Evolutionary conservation across 2,888 invertebrate species (phyloP).

Genomic region (Ceraclea dissimilis): DNA sequence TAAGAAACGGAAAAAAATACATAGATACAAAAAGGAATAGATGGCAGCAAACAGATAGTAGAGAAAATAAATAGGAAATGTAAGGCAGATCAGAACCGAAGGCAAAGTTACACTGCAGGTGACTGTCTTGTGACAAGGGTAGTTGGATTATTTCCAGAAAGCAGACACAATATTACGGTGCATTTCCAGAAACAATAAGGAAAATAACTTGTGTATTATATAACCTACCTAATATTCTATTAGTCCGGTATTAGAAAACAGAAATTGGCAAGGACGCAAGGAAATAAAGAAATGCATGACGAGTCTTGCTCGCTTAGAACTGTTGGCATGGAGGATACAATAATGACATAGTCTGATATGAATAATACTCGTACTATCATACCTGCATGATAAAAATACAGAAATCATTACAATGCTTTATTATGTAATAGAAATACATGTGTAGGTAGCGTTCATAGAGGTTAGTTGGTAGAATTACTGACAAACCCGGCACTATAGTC

Average conservation of each 20-base stretch:
- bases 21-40: too few species aligned
- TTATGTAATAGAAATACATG: too few species aligned
- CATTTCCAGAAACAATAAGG: too few species aligned
- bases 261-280: background rate
- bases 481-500: too few species aligned
- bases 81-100: background rate
- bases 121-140: background rate
- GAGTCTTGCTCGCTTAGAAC: too few species aligned
- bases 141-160: background rate
- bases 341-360: background rate
- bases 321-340: background rate
- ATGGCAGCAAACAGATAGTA: too few species aligned
- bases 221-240: background rate
- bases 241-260: background rate
- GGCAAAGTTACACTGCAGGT: background rate
- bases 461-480: too few species aligned
- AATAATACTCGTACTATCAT: too few species aligned
- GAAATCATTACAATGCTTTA: too few species aligned
- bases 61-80: background rate
- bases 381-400: too few species aligned
- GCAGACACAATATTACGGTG: background rate
- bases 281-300: background rate
- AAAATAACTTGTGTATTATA: background rate
- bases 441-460: too few species aligned
- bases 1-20: background rate